Base-by-base conservation (phyloP, 2,113 vertebrate genomes). In the Zosterops hypoxanthus region DNA sequence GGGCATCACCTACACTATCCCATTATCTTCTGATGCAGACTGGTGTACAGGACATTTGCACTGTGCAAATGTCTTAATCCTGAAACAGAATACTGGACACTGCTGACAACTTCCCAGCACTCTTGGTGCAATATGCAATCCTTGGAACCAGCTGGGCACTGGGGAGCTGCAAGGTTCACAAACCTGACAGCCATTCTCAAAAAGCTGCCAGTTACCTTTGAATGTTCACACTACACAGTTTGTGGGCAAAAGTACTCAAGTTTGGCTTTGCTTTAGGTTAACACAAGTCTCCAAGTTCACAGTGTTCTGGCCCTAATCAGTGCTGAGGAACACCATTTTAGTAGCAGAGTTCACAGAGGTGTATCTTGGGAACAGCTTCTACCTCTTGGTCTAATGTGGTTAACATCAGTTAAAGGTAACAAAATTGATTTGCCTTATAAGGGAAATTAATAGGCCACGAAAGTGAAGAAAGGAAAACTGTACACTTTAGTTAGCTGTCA, bases 401-500 rank as follows among this genome's bases (percentile, higher is more conserved):
- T 60, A 44, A 39, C 79, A 52, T 14, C 22, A 12, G 60, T 55
- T 33, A 84, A n/a, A 65, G 24, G 24, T 73, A 88, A 59, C 29
- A 81, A 89, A 93, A 71, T 26, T 94, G 71, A 88, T n/a, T 55
- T 0, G 23, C 25, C 61, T 97, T 94, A 70, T 75, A 82, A 75
- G n/a, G 64, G 24, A 95, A 95, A 94, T 77, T 93, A 94, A 95
- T 79, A 92, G 57, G 18, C 56, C 49, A 49, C 93, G 63, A 83
- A 91, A 92, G 11, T 20, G 55, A 85, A 78, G 64, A 90, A 59
- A 83, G 50, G n/a, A 83, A 95, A 89, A 59, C 20, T 80, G 22
- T 68, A 81, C 34, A 29, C 53, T 94, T 81, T 16, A 79, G 50
- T 75, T 88, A 89, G 66, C 29, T 71, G 36, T 59, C 47, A 90